Conservation (phyloP, 1,140 invertebrate genomes). For the Solenopsis invicta region DNA sequence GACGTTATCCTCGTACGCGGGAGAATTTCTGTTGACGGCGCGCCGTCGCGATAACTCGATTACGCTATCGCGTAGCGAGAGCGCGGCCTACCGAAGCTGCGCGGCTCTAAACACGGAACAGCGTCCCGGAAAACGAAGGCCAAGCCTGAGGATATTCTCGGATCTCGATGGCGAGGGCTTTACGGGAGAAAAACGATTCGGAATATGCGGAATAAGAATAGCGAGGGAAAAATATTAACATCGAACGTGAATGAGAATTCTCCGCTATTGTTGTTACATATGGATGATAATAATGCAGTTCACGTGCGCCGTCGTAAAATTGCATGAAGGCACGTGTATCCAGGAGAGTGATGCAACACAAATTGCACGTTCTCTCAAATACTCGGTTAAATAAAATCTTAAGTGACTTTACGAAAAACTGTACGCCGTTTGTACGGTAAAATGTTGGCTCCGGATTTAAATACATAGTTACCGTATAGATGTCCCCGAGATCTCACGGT, state of each 20-base stretch:
- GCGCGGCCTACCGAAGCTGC: constrained; percentile 22
- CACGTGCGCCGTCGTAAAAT: not conserved
- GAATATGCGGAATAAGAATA: not conserved
- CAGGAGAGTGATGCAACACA: not conserved
- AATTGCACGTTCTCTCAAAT: not conserved
- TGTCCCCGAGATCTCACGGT: not conserved
- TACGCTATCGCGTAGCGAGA: constrained; percentile 30
- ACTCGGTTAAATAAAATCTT: not conserved
- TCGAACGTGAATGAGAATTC: not conserved
- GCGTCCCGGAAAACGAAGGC: not conserved
- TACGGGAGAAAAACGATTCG: not conserved
- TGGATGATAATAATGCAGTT: not conserved
- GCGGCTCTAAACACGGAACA: constrained; percentile 26
- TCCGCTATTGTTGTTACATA: not conserved
- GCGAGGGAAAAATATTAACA: not conserved
- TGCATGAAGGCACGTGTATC: not conserved
- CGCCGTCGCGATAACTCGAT: constrained; percentile 55
- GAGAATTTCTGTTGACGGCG: constrained; percentile 58
- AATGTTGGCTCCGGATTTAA: not conserved
- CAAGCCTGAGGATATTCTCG: constrained; percentile 12
- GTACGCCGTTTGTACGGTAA: not conserved
- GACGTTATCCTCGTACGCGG: constrained; percentile 60
- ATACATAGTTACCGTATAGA: not conserved
- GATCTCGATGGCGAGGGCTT: not conserved
- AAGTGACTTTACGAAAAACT: not conserved